These are phyloP conservation scores for Empis livida DNA, from an alignment of 2,888 invertebrate genomes.

Conservation along the genomic window DNA sequence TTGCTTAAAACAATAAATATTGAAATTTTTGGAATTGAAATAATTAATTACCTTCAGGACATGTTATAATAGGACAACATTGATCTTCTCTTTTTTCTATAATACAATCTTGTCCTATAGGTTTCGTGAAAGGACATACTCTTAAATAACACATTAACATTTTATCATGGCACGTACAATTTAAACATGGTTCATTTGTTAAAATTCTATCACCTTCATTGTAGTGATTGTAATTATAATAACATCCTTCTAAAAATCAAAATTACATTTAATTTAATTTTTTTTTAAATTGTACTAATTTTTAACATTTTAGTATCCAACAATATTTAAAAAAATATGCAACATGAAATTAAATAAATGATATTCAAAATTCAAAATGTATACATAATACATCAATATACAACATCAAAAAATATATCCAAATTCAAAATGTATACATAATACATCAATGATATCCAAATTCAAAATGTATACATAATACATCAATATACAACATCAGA, in stretches of 20 bases:
- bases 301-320: too few species aligned
- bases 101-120: conserved; percentile 82
- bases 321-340: too few species aligned
- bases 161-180: conserved; percentile 88
- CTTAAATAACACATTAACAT: conserved; percentile 92
- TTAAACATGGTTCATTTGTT: conserved; percentile 90
- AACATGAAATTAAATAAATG: too few species aligned
- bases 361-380: too few species aligned
- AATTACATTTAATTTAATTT: too few species aligned
- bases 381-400: too few species aligned
- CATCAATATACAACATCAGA: too few species aligned
- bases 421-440: too few species aligned
- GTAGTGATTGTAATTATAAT: conserved; percentile 89
- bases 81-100: conserved; percentile 84
- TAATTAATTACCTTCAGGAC: conserved; percentile 65
- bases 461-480: too few species aligned
- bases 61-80: conserved; percentile 86
- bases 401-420: too few species aligned
- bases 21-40: conserved; percentile 1
- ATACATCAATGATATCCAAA: too few species aligned
- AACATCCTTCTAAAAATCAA: conserved; percentile 57
- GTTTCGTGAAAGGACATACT: conserved; percentile 87
- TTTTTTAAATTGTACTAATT: too few species aligned
- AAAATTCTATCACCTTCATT: conserved; percentile 85
- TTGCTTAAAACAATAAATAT: not conserved